Conservation (phyloP, 2,797 vertebrate species). For the Amblyopsis hoosieri region DNA sequence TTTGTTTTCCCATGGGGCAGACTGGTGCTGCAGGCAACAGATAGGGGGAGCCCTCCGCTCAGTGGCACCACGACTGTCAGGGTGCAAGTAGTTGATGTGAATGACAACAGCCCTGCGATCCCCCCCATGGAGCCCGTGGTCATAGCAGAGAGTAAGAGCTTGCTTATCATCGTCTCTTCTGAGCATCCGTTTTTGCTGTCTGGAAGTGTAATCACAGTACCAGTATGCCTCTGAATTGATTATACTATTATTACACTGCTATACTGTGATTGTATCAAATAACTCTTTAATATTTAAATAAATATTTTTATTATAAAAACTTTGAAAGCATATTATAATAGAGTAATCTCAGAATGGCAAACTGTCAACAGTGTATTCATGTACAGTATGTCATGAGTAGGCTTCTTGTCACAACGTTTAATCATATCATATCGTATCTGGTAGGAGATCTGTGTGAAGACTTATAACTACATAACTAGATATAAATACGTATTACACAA, state of each 20-base stretch:
- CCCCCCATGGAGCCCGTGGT: constrained; percentile 77
- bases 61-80: constrained; percentile 78
- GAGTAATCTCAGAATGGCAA: background rate
- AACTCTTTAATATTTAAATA: no score
- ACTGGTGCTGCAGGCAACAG: constrained; percentile 85
- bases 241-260: no score
- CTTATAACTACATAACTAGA: background rate
- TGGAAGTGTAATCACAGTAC: background rate
- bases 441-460: constrained; percentile 85
- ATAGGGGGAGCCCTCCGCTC: constrained; percentile 87
- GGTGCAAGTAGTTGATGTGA: constrained; percentile 87
- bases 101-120: constrained; percentile 88
- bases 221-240: no score
- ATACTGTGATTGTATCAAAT: no score
- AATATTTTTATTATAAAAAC: no score
- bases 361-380: no score
- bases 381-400: no score
- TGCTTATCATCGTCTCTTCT: no score
- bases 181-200: background rate
- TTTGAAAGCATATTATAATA: no score
- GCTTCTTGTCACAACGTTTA: background rate
- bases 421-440: constrained; percentile 77
- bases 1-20: constrained; percentile 58
- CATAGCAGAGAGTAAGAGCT: constrained; percentile 86
- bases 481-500: no score